These are phyloP conservation scores for Cinclus mexicanus DNA, from an alignment of 2,113 vertebrate species.

Conservation along the genomic window DNA sequence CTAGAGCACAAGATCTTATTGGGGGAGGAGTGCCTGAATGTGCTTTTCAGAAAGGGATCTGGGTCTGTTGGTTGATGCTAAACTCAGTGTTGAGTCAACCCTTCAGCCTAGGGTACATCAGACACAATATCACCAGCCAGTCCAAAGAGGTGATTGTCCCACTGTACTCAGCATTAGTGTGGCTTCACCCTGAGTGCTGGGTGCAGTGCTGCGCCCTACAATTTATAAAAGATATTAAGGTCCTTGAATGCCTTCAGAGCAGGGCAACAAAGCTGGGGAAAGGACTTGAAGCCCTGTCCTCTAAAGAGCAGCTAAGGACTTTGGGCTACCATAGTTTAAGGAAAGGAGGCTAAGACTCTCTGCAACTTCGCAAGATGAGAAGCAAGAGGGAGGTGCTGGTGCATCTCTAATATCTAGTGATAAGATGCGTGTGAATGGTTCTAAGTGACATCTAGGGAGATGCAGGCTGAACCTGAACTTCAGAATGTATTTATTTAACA, in stretches of 20 bases:
- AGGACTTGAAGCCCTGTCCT: background rate
- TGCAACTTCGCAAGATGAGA: background rate
- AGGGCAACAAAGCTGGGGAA: background rate
- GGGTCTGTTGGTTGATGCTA: accelerated
- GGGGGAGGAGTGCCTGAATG: background rate
- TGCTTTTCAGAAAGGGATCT: background rate
- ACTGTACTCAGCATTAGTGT: accelerated
- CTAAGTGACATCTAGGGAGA: background rate
- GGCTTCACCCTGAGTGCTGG: background rate
- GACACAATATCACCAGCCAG: too few species aligned
- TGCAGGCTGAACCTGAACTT: background rate
- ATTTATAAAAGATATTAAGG: background rate
- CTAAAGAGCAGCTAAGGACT: background rate
- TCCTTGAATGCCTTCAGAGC: background rate
- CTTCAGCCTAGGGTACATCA: background rate
- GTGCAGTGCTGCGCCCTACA: background rate
- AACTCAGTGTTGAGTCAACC: accelerated
- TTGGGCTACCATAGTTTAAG: background rate
- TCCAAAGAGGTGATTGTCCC: too few species aligned
- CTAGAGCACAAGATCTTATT: accelerated
- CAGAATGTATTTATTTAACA: background rate
- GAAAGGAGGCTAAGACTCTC: background rate
- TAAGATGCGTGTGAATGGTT: accelerated
- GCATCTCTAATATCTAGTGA: background rate
- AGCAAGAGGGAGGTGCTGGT: background rate